A percentile compares a stretch with the other conserved stretches of the same genome.
Conservation (phyloP, 1,140 invertebrate genomes). For the Bilobella aurantiaca region DNA sequence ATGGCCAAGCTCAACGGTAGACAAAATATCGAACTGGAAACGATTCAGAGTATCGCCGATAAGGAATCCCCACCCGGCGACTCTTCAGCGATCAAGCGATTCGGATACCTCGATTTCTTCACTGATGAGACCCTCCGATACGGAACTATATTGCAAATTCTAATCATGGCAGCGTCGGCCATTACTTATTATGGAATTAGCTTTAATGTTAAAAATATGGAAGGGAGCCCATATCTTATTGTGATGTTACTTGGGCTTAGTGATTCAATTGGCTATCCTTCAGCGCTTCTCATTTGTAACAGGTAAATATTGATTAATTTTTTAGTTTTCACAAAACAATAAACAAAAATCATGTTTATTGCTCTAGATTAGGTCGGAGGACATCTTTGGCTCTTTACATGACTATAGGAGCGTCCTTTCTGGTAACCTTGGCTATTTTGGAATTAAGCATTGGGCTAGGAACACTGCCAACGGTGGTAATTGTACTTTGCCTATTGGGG, state of each 20-base stretch:
- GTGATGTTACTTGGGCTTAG: conserved; percentile 19
- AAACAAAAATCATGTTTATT: too few relatives aligned
- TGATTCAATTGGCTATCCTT: conserved; percentile 21
- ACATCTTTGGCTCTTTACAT: conserved; percentile 18
- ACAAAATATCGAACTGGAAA: background rate
- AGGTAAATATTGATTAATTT: too few relatives aligned
- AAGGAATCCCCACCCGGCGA: conserved; percentile 6
- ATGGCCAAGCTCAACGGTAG: conserved; percentile 27
- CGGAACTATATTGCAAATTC: conserved; percentile 15
- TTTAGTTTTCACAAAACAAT: too few relatives aligned
- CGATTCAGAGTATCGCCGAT: conserved; percentile 8
- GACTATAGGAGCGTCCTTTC: conserved; percentile 16
- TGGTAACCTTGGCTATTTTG: conserved; percentile 24
- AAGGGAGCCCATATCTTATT: conserved; percentile 24
- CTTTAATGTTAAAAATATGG: conserved; percentile 29
- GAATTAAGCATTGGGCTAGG: conserved; percentile 7
- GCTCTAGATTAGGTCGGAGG: conserved; percentile 18
- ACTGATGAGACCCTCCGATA: conserved; percentile 6
- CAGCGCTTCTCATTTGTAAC: conserved; percentile 16
- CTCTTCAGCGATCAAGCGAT: background rate
- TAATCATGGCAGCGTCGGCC: conserved; percentile 21
- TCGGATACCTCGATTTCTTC: conserved; percentile 28
- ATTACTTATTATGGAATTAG: conserved; percentile 27
- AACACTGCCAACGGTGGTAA: background rate
- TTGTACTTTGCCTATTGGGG: conserved; percentile 11